Evolutionary conservation across 2,797 vertebrate genomes (phyloP), one percentile per base, ranked within the genome.

Genomic region (Cuniculus paca): DNA sequence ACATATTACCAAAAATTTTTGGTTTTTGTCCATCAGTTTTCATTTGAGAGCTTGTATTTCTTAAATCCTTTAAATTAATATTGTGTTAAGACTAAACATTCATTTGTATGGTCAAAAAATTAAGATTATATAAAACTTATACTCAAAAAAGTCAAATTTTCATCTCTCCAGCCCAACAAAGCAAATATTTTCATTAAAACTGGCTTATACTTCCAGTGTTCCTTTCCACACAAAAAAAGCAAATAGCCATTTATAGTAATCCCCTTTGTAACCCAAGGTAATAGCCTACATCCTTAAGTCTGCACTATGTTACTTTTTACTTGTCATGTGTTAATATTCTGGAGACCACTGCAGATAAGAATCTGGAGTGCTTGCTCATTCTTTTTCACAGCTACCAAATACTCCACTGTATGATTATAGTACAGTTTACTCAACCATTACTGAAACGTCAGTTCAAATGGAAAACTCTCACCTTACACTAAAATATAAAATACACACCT

Each of bases 41-140:
- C 58, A 80, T 52, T 94, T 70, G 42, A 26, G 60, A 4, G 16
- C 8, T 24, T 92, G 2, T 72, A 60, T 81, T 88, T 42, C 84
- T 82, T 88, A 75, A 85, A 39, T 78, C 7, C 6, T 94, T 68
- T 88, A 22, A 82, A 74, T 88, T 88, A 54, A 88, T 61, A 78
- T 78, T 93, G 6, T 45, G 9, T 94, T 31, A 79, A 78, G 26
- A 88, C 48, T 81, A 79, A 93, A 34, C n/a, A 80, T 45, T 28
- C 42, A 48, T 72, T 58, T 26, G 31, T 26, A 63, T 74, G 80
- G 74, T 65, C 16, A 7, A 90, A 95, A 93, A 50, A 39, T 58
- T 45, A 65, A 82, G 74, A 65, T 28, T 54, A 50, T 72, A 86
- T n/a, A 88, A 75, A 90, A 91, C 52, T 65, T 63, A 72, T 26